phyloP scores from a whole-genome alignment of 2,797 vertebrate genomes.

The Hypotaenidia philippensis region DNA sequence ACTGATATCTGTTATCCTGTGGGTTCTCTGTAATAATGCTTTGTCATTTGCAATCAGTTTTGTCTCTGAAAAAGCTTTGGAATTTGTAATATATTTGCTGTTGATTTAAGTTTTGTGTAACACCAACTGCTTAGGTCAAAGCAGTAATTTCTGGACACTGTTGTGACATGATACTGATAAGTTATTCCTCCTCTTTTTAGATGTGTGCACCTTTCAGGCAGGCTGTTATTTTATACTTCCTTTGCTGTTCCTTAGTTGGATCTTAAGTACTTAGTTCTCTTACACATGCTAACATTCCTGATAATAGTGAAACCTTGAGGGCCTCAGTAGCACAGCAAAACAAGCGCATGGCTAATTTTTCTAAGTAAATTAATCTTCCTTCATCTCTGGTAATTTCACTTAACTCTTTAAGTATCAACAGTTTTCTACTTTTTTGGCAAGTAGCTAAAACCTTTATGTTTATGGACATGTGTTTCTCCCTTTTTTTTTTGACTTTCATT shows the following conservation, averaged over 20 bases:
- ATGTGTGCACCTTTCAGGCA: neutral
- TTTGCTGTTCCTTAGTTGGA: neutral
- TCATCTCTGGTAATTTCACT: neutral
- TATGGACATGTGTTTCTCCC: neutral
- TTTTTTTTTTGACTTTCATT: neutral
- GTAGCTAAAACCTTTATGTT: neutral
- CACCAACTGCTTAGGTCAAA: neutral
- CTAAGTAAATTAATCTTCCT: neutral
- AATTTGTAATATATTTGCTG: neutral
- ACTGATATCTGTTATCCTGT: rapidly evolving
- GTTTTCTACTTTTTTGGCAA: neutral
- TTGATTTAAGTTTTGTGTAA: neutral
- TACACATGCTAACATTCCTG: neutral
- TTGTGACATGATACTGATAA: neutral
- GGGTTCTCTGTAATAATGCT: neutral
- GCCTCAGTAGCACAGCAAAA: neutral
- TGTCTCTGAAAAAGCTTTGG: neutral
- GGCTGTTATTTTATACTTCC: neutral
- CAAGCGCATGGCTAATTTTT: neutral
- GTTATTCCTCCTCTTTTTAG: neutral
- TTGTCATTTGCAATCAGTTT: neutral
- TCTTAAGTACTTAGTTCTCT: neutral
- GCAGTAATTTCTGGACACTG: neutral
- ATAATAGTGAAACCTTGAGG: neutral
- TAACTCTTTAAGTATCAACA: neutral